Evolutionary conservation across 2,888 invertebrate genomes (phyloP), one percentile per base, ranked within the genome.

Genomic region (Drosophila gaucha): DNA sequence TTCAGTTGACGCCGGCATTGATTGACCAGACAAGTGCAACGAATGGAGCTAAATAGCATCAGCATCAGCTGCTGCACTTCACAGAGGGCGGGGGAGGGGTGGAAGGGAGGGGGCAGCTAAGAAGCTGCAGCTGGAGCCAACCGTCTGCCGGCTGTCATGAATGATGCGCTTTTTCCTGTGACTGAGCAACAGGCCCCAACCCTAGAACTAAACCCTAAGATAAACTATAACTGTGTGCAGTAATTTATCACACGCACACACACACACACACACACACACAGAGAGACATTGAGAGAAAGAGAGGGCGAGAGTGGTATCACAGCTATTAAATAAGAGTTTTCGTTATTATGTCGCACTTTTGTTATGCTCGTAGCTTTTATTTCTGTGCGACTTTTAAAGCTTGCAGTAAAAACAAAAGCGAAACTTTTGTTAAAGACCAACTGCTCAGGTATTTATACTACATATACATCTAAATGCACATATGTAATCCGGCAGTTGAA

Each of bases 21-120:
- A 88, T 80, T 86, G 86, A 88, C 80, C 78, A 83, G 80, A 86
- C 84, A 83, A 86, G 84, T 87, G 85, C 76, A 83, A 62, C 60
- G 54, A 86, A 85, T 84, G 80, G 69, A 78, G 71, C 70, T 67
- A 70, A 76, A 67, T 70, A 65, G 59, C 65, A 77, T 65, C 80
- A 80, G 36, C 64, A 70, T 85, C 82, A 83, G 78, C 83, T 83
- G 83, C 78, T 69, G 70, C 69, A 73, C 69, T 83, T 86, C 83
- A 67, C 83, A 83, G 66, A 24, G 26, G 14, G 6, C 14, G 2
- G 5, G n/a, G 18, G n/a, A 16, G n/a, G 46, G n/a, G 30, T 8
- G 2, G n/a, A n/a, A n/a, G 20, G 30, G 16, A 8, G 0, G 6
- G 0, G 49, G 6, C 3, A 9, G 8, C 12, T n/a, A n/a, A 49